Percentiles rank a stretch among this genome's conserved stretches.
phyloP scores from a whole-genome alignment of 2,888 invertebrate species.

The Actias luna region DNA sequence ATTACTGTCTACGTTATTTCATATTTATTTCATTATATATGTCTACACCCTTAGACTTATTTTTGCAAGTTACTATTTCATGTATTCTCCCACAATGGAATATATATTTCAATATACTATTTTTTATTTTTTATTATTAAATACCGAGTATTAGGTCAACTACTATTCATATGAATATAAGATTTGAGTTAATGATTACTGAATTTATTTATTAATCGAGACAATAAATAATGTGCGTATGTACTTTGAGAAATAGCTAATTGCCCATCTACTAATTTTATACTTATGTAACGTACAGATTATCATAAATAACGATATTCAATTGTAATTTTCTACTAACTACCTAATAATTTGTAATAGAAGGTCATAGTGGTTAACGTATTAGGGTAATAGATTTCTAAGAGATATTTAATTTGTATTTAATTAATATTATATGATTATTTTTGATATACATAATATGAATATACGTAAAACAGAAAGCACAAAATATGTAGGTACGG shows the following conservation, averaged over 20 bases:
- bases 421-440: background rate
- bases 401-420: background rate
- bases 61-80: background rate
- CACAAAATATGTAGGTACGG: no score
- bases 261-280: background rate
- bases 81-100: background rate
- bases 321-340: background rate
- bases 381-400: background rate
- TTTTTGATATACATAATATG: no score
- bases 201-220: background rate
- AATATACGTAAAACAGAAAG: no score
- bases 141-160: background rate
- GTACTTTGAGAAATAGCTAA: background rate
- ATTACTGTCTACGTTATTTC: slow-evolving; percentile 34
- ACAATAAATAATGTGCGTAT: background rate
- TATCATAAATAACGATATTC: background rate
- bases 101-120: background rate
- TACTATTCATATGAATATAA: background rate
- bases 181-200: background rate
- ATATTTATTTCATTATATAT: slow-evolving; percentile 10
- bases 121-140: background rate
- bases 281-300: background rate
- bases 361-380: background rate
- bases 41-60: background rate
- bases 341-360: background rate